Percentiles rank a stretch among this genome's conserved stretches.
These are phyloP conservation scores for Lethocerus indicus DNA, from an alignment of 1,140 invertebrate species.

Conservation along the genomic window DNA sequence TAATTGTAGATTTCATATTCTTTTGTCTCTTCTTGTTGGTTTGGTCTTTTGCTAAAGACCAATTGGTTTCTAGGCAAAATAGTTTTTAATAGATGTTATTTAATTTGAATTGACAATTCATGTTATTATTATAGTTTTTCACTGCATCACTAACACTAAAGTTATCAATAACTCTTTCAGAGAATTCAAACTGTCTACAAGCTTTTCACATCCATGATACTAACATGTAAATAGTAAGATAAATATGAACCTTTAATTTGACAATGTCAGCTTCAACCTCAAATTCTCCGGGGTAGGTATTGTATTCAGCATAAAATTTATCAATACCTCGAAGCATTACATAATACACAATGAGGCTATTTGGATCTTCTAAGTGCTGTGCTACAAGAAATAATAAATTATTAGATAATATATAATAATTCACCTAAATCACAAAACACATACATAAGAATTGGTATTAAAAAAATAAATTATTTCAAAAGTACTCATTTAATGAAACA, in stretches of 20 bases:
- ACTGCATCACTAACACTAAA: no score
- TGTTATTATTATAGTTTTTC: no score
- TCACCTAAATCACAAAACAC: slow-evolving; percentile 22
- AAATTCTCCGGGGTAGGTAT: slow-evolving; percentile 77
- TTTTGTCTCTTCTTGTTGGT: no score
- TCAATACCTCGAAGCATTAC: slow-evolving; percentile 81
- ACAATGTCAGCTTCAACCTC: slow-evolving; percentile 77
- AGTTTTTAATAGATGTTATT: no score
- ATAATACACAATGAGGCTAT: slow-evolving; percentile 79
- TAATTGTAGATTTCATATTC: no score
- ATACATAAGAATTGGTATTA: background rate
- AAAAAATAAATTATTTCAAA: background rate
- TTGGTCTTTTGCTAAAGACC: no score
- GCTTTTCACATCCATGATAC: background rate
- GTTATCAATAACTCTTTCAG: no score
- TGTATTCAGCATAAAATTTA: slow-evolving; percentile 73
- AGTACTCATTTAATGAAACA: slow-evolving; percentile 2
- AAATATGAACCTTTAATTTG: slow-evolving; percentile 56
- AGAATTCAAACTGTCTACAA: no score
- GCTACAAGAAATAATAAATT: slow-evolving; percentile 24
- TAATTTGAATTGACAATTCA: no score
- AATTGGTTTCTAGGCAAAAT: no score
- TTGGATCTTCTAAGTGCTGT: slow-evolving; percentile 50
- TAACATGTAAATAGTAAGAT: background rate
- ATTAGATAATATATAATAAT: background rate